Percentiles rank a stretch among this genome's conserved stretches.
These are phyloP conservation scores for Leptinotarsa tumamoca DNA, from an alignment of 2,888 invertebrate species.

Conservation along the genomic window DNA sequence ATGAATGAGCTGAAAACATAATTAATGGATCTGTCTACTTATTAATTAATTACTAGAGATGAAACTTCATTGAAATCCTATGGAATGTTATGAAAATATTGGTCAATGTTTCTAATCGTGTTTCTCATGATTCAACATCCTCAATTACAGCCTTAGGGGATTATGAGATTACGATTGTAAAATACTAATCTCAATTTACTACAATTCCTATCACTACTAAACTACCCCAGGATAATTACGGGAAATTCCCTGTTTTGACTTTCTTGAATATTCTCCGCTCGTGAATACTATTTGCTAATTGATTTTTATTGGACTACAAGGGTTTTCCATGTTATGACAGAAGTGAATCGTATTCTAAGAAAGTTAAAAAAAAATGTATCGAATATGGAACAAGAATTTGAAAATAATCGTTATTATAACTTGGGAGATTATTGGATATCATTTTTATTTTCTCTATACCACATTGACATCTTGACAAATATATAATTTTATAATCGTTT, in stretches of 20 bases:
- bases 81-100: neutral
- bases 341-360: no score
- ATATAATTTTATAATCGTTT: no score
- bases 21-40: no score
- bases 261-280: neutral
- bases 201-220: neutral
- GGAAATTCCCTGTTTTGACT: slow-evolving; percentile 10
- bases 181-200: slow-evolving; percentile 28
- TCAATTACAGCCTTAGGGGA: slow-evolving; percentile 7
- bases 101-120: neutral
- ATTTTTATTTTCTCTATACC: no score
- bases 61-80: neutral
- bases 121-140: slow-evolving; percentile 6
- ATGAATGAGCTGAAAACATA: no score
- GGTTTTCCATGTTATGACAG: neutral
- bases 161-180: slow-evolving; percentile 23
- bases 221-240: neutral
- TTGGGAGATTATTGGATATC: no score
- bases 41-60: no score
- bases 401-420: no score
- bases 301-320: neutral
- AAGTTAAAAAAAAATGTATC: no score
- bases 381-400: no score
- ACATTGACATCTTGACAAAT: no score
- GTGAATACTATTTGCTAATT: neutral